Base-by-base conservation (phyloP, 2,113 vertebrate species). In the Oophaga pumilio region DNA sequence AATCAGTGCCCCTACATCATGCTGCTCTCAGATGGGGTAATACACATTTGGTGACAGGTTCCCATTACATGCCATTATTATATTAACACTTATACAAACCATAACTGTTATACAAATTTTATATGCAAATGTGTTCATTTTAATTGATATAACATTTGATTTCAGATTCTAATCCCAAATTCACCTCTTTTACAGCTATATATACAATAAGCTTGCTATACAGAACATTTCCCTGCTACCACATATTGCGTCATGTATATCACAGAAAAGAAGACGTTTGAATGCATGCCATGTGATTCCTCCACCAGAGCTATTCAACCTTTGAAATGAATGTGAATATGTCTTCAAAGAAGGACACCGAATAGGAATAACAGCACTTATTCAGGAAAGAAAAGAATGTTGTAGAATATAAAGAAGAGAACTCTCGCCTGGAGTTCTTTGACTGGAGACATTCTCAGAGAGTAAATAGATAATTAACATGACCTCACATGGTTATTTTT, bases 391-490 rank as follows among this genome's bases (percentile, higher is more conserved):
- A 84, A 84, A 68, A 68, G n/a, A 69, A 26, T 83, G n/a, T 68
- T 60, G 5, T 43, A 33, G 9, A 43, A 71, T 53, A 73, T 59
- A 74, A 22, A 4, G 33, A 59, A 57, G 33, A 57, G n/a, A 84
- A 33, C 56, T 73, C 82, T 43, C 6, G 18, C 22, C 6, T 33
- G 26, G 52, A 73, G 82, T 59, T 26, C 52, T 73, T 74, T 84
- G 53, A 53, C 24, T 73, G 28, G 18, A 59, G 68, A 74, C 73
- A 59, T 43, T 17, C 66, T 43, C 9, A 68, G n/a, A 73, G 49
- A 33, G 64, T 71, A 84, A 82, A 73, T 84, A 57, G 50, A 84
- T 84, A 84, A 71, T 84, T 84, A 84, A 84, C 24, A 56, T 73
- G 66, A 84, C 50, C 82, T 53, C 26, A 73, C 56, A 26, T 73